These are phyloP conservation scores for Conus canariensis DNA, from an alignment of 2,888 invertebrate genomes.

Conservation along the genomic window DNA sequence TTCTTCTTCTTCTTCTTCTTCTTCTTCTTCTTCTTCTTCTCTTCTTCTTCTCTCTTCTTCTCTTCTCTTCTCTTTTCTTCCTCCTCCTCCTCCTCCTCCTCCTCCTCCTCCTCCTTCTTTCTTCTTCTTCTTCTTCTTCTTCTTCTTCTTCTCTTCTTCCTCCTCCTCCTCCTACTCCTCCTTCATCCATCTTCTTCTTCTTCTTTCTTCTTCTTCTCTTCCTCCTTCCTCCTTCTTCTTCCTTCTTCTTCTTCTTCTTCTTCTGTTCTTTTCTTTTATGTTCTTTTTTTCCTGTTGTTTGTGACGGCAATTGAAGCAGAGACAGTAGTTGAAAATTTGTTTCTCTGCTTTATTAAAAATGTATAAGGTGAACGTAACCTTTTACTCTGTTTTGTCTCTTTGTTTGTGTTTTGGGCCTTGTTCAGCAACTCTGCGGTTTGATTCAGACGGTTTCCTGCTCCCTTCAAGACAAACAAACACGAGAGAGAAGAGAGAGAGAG, in stretches of 20 bases:
- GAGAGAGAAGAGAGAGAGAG: not conserved
- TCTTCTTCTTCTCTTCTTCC: no score
- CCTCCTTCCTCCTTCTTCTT: not conserved
- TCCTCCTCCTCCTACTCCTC: not conserved
- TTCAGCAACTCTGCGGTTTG: no score
- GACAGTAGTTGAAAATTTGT: no score
- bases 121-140: no score
- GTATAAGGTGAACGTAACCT: no score
- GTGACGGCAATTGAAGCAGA: no score
- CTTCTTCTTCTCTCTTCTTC: not conserved
- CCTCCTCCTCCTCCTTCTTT: no score
- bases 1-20: not conserved
- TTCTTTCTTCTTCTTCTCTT: not conserved
- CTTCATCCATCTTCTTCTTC: not conserved
- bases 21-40: constrained; percentile 1
- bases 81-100: no score
- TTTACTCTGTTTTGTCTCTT: no score
- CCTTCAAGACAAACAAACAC: not conserved
- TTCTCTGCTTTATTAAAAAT: no score
- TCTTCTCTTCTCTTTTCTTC: not conserved
- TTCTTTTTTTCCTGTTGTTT: not conserved
- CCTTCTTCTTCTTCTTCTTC: not conserved
- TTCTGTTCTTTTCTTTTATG: not conserved
- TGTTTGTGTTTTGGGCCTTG: no score
- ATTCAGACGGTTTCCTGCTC: no score